These are phyloP conservation scores for Heloderma charlesbogerti DNA, from an alignment of 2,113 vertebrate genomes.

Conservation along the genomic window DNA sequence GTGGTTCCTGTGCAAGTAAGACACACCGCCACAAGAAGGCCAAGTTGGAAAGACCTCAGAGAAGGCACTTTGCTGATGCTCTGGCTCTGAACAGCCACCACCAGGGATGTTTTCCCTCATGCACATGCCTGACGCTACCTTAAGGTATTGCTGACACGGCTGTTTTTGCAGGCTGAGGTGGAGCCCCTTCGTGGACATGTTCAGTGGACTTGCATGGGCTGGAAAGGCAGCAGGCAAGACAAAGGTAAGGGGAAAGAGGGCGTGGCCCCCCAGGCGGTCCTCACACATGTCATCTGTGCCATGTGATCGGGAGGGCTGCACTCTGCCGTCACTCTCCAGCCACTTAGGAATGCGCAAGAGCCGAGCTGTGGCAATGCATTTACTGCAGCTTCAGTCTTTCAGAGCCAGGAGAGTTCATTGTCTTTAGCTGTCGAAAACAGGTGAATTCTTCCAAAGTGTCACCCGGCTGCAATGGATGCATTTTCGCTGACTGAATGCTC, in stretches of 20 bases:
- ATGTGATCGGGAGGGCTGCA: neutral
- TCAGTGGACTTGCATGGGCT: neutral
- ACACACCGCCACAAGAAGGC: constrained; percentile 39
- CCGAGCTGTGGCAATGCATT: no score
- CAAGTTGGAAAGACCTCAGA: constrained; percentile 23
- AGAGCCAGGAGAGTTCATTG: neutral
- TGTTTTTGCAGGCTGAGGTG: neutral
- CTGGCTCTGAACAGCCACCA: constrained; percentile 2
- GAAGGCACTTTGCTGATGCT: neutral
- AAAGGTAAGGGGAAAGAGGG: neutral
- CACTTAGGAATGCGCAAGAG: neutral
- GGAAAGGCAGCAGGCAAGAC: neutral
- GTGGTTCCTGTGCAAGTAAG: neutral
- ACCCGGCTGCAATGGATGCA: no score
- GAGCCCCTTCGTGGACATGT: neutral
- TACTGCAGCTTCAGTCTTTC: neutral
- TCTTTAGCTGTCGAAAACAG: no score
- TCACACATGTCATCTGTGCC: neutral
- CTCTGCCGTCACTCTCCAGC: neutral
- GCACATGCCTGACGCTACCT: no score
- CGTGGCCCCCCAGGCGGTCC: no score
- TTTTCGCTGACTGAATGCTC: no score
- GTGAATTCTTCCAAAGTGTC: neutral
- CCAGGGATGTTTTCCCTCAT: neutral
- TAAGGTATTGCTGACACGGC: neutral